Base-by-base conservation (phyloP, 2,888 invertebrate genomes). In the Microctonus aethiopoides region DNA sequence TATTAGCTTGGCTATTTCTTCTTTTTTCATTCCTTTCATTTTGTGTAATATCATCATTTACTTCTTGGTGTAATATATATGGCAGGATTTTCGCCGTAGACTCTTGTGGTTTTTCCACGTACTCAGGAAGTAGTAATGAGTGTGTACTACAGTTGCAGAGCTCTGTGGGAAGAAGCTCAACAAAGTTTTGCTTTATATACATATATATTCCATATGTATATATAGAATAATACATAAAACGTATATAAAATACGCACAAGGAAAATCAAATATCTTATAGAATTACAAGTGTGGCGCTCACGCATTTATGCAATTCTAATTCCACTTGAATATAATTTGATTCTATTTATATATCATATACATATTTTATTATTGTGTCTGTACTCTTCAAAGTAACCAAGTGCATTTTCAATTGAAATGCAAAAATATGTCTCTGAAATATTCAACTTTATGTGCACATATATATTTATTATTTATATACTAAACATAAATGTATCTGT, bases 111-210 rank as follows among this genome's bases (percentile, higher is more conserved):
- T 75, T 72, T 74, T 75, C 63, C 76, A 72, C 72, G 68, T 73
- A 78, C 80, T 77, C 82, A 83, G 84, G 83, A 84, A 83, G 83
- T 83, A 78, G 77, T 84, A 84, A 84, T 83, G 82, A 84, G 80
- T 46, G n/a, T 46, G 46, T 70, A 77, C 75, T 72, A 56, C 29
- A 56, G 24, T 41, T 24, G 29, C 7, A 29, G 51, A 63, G 62
- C 75, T 46, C 46, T 82, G 84, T 84, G 84, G 84, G 84, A 84
- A 84, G 78, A 75, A 51, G 32, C 62, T 51, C 29, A 41, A 61
- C 13, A 41, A 32, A 9, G 29, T 41, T 32, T n/a, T 11, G 7
- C 32, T 63, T 22, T 20, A 10, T n/a, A 16, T 13, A 41, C 5
- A 32, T 46, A 9, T 13, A 39, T n/a, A 39, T 13, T 6, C 61